Conservation (phyloP, 2,888 invertebrate species). For the Polymixis flavicincta region DNA sequence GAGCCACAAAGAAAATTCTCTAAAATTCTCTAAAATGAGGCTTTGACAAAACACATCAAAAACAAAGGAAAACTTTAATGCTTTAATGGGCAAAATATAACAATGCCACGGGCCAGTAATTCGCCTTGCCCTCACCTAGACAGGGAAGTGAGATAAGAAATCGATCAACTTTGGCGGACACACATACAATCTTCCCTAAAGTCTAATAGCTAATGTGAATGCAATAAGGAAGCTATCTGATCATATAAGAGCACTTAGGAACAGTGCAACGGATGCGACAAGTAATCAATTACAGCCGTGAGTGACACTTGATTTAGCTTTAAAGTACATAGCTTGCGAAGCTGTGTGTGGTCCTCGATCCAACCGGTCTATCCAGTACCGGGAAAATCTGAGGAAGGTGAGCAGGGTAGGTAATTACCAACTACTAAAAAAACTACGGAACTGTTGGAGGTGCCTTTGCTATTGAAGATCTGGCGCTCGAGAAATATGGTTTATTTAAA, state of each 20-base stretch:
- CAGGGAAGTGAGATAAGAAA: neutral
- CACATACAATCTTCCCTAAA: neutral
- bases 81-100: too few species aligned
- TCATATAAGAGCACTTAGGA: constrained; percentile 29
- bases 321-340: constrained; percentile 20
- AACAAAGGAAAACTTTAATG: too few species aligned
- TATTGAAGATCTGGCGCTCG: too few species aligned
- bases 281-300: constrained; percentile 52
- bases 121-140: too few species aligned
- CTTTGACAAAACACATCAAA: too few species aligned
- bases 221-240: constrained; percentile 47
- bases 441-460: neutral
- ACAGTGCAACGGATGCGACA: constrained; percentile 26
- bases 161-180: neutral
- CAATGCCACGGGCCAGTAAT: too few species aligned
- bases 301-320: constrained; percentile 40
- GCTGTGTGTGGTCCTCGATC: constrained; percentile 45
- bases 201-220: constrained; percentile 21
- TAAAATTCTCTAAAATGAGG: too few species aligned
- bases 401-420: constrained; percentile 11
- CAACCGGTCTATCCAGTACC: constrained; percentile 29
- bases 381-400: neutral
- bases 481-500: neutral
- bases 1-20: too few species aligned
- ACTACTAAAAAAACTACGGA: neutral